A percentile compares a stretch with the other conserved stretches of the same genome.
These are phyloP conservation scores for Synanthedon vespiformis DNA, from an alignment of 2,888 invertebrate species.

Conservation along the genomic window DNA sequence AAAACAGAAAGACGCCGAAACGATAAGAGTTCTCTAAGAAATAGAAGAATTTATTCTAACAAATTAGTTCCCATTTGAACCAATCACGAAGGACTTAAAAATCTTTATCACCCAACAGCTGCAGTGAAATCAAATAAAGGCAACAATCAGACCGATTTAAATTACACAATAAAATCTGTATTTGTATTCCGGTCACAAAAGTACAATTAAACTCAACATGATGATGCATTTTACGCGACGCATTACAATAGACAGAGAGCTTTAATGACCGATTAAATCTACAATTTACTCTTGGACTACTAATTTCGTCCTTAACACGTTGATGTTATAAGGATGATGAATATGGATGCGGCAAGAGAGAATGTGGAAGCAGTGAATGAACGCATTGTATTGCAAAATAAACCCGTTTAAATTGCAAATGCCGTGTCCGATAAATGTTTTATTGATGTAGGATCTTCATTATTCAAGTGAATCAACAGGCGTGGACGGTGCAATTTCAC, in stretches of 20 bases:
- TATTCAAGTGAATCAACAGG: neutral
- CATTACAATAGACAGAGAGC: slow-evolving; percentile 27
- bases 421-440: slow-evolving; percentile 2
- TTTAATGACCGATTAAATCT: slow-evolving; percentile 25
- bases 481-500: neutral
- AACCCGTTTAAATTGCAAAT: slow-evolving; percentile 17
- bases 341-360: slow-evolving; percentile 18
- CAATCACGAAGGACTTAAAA: neutral
- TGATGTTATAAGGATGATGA: slow-evolving; percentile 13
- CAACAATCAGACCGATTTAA: slow-evolving; percentile 7
- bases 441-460: neutral
- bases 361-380: slow-evolving; percentile 7
- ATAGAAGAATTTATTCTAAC: neutral
- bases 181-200: slow-evolving; percentile 37
- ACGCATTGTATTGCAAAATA: slow-evolving; percentile 18
- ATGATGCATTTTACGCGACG: slow-evolving; percentile 34
- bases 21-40: too few species aligned
- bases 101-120: neutral
- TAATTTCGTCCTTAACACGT: slow-evolving; percentile 20
- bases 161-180: slow-evolving; percentile 20
- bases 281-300: slow-evolving; percentile 22
- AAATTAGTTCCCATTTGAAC: neutral
- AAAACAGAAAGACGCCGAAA: too few species aligned
- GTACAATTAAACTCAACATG: slow-evolving; percentile 42
- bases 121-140: neutral